Evolutionary conservation across 2,113 vertebrate genomes (phyloP).

Genomic region (Oryzias melastigma): DNA sequence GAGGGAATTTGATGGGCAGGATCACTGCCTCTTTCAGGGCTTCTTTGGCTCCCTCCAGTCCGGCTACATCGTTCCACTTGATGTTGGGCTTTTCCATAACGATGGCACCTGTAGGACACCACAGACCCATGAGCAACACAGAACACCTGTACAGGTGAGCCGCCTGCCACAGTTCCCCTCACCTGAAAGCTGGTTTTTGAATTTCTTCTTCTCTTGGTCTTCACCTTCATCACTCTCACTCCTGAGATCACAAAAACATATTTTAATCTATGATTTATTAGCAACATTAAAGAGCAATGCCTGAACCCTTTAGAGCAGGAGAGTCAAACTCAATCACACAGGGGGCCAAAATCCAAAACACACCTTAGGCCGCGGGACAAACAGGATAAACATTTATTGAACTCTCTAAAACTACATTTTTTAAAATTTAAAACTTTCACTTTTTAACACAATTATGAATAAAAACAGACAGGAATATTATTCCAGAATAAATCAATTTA

Average conservation of each 20-base stretch:
- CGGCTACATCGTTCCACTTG: conserved; percentile 92
- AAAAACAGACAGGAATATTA: too few species aligned
- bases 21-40: conserved; percentile 96
- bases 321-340: too few species aligned
- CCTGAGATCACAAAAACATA: conserved; percentile 57
- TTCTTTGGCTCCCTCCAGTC: conserved; percentile 94
- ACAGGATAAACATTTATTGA: too few species aligned
- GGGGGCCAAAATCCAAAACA: too few species aligned
- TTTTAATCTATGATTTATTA: background rate
- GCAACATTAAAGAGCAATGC: too few species aligned
- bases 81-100: conserved; percentile 97
- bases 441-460: too few species aligned
- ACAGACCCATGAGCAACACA: background rate
- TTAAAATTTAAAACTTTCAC: too few species aligned
- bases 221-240: conserved; percentile 90
- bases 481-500: too few species aligned
- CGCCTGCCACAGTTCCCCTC: conserved; percentile 12
- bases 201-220: conserved; percentile 92
- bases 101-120: conserved; percentile 82
- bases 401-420: too few species aligned
- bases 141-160: too few species aligned
- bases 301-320: too few species aligned
- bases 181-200: conserved; percentile 96
- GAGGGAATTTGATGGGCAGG: conserved; percentile 96
- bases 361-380: too few species aligned